Base-by-base conservation (phyloP, 2,113 vertebrate genomes). In the Neotoma lepida region DNA sequence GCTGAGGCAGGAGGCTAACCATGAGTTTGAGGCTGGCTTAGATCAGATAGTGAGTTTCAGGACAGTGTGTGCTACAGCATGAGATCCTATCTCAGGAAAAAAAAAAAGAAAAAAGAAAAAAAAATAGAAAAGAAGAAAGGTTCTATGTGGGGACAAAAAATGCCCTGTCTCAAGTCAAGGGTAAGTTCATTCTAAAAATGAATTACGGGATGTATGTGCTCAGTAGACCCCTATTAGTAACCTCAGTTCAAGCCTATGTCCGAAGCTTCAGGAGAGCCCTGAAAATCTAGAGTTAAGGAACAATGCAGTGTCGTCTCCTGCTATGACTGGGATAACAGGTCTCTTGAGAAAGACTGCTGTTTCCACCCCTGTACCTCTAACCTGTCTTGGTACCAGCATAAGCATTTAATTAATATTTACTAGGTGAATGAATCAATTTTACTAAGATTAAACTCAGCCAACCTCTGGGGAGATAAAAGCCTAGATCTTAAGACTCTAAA, bases 391-490 rank as follows among this genome's bases (percentile, higher is more conserved):
- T 33, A 95, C 58, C 26, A 74, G 14, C 35, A 20, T 15, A 80
- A 91, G 81, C 30, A 49, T 9, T 89, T 78, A 77, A 4, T 92
- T 71, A 86, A 86, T 33, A 86, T 35, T 70, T 70, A 70, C n/a
- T 86, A 68, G 46, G 63, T 56, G 15, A 74, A 85, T 88, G 20
- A 90, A 61, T 7, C 76, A 89, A 63, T 88, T 44, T 70, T 92
- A 84, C 68, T 71, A 97, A 82, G 28, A 70, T 18, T 90, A 22
- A 56, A 86, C 39, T 84, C 35, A 58, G 84, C 44, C 56, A 90
- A 80, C 82, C 9, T 9, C 61, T 33, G 9, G 26, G 3, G 13
- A 44, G 20, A 10, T 58, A 74, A 88, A 94, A 89, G 63, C 28
- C n/a, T 58, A 78, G 44, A 35, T 54, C 26, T 54, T 46, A 70